phyloP scores from a whole-genome alignment of 2,797 vertebrate species.

The Microctenopoma steveboyesi region DNA sequence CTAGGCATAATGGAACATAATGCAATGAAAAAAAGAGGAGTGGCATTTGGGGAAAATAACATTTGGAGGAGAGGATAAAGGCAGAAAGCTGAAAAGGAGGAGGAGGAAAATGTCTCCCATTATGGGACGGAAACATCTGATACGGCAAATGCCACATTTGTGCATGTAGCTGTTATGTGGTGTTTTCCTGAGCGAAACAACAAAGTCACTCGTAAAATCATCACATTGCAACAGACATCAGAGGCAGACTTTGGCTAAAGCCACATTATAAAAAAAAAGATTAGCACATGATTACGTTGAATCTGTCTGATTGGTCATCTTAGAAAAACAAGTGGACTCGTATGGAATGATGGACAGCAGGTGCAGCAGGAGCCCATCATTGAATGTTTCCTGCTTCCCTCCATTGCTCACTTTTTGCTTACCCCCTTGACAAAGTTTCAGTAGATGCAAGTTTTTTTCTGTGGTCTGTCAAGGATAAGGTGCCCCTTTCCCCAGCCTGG shows the following conservation, averaged over 20 bases:
- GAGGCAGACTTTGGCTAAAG: conserved; percentile 30
- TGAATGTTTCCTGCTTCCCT: conserved; percentile 5
- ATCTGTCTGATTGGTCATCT: conserved; percentile 31
- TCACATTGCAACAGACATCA: conserved; percentile 24
- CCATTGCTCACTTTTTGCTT: conserved; percentile 21
- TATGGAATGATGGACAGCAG: not conserved
- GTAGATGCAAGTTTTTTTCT: conserved; percentile 31
- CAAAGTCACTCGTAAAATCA: conserved; percentile 30
- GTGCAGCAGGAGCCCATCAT: conserved; percentile 16
- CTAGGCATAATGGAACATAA: conserved; percentile 53
- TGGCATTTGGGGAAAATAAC: conserved; percentile 64
- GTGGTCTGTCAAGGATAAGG: conserved; percentile 66
- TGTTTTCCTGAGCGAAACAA: conserved; percentile 54
- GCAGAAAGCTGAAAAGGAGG: conserved; percentile 36
- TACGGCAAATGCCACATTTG: conserved; percentile 46
- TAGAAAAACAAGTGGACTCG: conserved; percentile 6
- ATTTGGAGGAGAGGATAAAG: conserved; percentile 53
- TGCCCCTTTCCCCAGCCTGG: conserved; percentile 45
- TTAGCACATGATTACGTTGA: conserved; percentile 40
- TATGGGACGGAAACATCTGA: conserved; percentile 48
- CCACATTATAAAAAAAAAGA: conserved; percentile 31
- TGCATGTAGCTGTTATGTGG: conserved; percentile 35
- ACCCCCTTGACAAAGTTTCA: conserved; percentile 50
- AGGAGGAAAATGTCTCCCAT: conserved; percentile 38
- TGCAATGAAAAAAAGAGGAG: conserved; percentile 61